phyloP scores from a whole-genome alignment of 2,797 vertebrate species.

The Bucorvus abyssinicus region DNA sequence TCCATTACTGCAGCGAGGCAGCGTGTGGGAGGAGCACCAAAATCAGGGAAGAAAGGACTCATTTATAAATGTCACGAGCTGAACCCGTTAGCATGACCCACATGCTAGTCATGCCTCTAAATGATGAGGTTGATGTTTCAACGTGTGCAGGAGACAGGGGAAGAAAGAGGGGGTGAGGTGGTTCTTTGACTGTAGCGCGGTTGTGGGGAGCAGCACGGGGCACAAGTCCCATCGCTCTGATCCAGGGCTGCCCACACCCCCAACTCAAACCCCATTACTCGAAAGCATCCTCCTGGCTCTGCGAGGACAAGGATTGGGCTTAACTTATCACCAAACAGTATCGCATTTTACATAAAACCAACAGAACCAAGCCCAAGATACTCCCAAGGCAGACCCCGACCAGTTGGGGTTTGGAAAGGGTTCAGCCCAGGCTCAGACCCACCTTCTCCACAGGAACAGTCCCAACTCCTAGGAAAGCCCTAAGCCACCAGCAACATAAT shows the following conservation, averaged over 20 bases:
- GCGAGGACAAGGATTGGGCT: fast-evolving
- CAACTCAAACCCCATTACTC: background rate
- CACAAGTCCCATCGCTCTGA: too few species aligned
- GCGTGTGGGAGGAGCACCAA: background rate
- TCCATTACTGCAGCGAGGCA: background rate
- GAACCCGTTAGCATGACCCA: fast-evolving
- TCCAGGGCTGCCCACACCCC: fast-evolving
- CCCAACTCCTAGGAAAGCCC: background rate
- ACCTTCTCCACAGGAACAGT: background rate
- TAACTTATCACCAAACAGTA: background rate
- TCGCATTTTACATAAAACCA: background rate
- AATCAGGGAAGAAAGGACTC: background rate
- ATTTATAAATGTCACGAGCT: background rate
- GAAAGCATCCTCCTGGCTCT: background rate
- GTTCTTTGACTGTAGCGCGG: fast-evolving
- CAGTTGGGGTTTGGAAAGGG: background rate
- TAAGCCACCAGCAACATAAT: background rate
- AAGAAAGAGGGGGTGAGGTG: background rate
- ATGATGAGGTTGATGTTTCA: background rate
- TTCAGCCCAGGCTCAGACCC: background rate
- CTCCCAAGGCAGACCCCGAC: background rate
- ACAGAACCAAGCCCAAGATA: background rate
- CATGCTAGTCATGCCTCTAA: background rate
- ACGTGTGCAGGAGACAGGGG: background rate
- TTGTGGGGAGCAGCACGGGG: background rate